These are phyloP conservation scores for Callyntrura guangdongensis DNA, from an alignment of 2,888 invertebrate species.

Conservation along the genomic window DNA sequence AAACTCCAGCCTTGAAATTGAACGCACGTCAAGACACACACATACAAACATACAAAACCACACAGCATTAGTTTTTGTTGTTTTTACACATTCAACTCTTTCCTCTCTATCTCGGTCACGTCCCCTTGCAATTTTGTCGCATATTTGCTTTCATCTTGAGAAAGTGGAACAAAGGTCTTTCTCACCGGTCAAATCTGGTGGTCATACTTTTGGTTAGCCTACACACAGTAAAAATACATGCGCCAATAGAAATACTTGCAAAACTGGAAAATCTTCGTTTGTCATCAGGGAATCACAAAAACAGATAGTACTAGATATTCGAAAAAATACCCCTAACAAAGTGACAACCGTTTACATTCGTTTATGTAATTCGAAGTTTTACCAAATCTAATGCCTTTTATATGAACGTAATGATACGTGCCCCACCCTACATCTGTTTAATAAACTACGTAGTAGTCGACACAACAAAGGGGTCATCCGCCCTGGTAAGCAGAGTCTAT, in stretches of 20 bases:
- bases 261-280: neutral
- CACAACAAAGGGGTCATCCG: too few relatives aligned
- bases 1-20: conserved; percentile 30
- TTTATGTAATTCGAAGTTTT: too few relatives aligned
- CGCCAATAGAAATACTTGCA: neutral
- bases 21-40: too few relatives aligned
- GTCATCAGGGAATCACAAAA: conserved; percentile 10
- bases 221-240: conserved; percentile 30
- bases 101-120: conserved; percentile 55
- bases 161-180: conserved; percentile 10
- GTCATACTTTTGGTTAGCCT: conserved; percentile 2
- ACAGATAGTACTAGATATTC: neutral
- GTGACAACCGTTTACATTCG: conserved; percentile 9
- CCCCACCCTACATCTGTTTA: too few relatives aligned
- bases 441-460: too few relatives aligned
- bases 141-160: conserved; percentile 65
- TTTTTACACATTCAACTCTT: conserved; percentile 5
- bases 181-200: conserved; percentile 40
- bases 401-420: too few relatives aligned
- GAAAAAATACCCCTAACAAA: neutral
- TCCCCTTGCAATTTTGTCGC: conserved; percentile 59
- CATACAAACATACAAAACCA: neutral
- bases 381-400: too few relatives aligned
- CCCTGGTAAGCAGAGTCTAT: too few relatives aligned
- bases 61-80: conserved; percentile 11